Conservation (phyloP, 2,797 vertebrate genomes). For the Xerus rutilus region DNA sequence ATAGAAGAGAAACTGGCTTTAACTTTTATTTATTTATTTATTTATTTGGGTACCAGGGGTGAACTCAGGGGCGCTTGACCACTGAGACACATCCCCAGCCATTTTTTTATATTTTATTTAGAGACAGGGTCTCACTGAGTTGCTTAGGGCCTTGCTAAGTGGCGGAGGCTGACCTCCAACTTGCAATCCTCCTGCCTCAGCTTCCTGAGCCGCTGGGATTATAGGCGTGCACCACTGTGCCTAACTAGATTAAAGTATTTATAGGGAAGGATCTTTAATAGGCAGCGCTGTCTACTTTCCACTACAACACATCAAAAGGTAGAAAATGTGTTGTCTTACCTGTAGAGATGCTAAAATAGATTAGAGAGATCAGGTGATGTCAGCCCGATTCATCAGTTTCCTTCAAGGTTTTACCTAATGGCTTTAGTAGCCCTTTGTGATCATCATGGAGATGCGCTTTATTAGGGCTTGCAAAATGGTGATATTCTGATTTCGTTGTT, state of each 20-base stretch:
- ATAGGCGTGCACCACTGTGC: too few species aligned
- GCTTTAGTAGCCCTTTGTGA: conserved; percentile 11
- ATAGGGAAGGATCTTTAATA: background rate
- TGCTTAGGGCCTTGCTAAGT: too few species aligned
- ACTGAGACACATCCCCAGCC: too few species aligned
- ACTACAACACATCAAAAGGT: background rate
- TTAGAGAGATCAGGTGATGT: background rate
- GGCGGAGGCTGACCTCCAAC: too few species aligned
- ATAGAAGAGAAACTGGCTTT: too few species aligned
- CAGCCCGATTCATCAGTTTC: conserved; percentile 10
- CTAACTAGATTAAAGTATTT: background rate
- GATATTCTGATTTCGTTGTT: conserved; percentile 32
- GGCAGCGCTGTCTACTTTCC: background rate
- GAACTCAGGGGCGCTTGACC: too few species aligned
- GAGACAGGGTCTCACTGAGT: too few species aligned
- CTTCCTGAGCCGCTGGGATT: too few species aligned
- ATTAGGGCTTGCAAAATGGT: conserved; percentile 47
- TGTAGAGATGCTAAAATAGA: conserved; percentile 11
- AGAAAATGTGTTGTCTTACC: background rate
- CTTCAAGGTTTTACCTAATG: background rate
- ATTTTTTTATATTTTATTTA: too few species aligned
- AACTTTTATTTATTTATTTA: too few species aligned
- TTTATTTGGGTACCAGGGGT: too few species aligned
- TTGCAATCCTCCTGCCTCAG: too few species aligned
- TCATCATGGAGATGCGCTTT: background rate